Percentiles rank a stretch among this genome's conserved stretches.
These are phyloP conservation scores for Nesidiocoris tenuis DNA, from an alignment of 2,888 invertebrate species.

Conservation along the genomic window DNA sequence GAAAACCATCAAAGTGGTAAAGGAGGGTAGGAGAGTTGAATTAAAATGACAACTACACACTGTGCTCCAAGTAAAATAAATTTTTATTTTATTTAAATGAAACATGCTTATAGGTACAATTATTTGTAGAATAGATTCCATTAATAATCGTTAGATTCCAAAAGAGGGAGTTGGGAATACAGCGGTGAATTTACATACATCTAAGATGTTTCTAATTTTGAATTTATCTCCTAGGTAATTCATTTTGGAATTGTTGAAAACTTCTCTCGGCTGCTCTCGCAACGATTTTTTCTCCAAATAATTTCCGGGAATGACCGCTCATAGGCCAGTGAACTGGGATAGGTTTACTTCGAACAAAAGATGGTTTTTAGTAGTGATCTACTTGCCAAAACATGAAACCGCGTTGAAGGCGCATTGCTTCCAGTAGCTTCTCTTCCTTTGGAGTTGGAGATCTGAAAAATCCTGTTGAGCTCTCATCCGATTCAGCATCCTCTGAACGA, in stretches of 20 bases:
- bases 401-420: slow-evolving; percentile 62
- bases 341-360: neutral
- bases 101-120: slow-evolving; percentile 37
- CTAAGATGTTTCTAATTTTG: slow-evolving; percentile 14
- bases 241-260: too few relatives aligned
- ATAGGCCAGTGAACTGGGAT: neutral
- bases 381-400: slow-evolving; percentile 61
- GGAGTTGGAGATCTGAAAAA: slow-evolving; percentile 57
- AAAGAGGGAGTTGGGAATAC: neutral
- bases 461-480: slow-evolving; percentile 57
- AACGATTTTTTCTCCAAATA: too few relatives aligned
- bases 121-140: neutral
- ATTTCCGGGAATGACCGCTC: too few relatives aligned
- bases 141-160: neutral
- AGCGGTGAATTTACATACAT: slow-evolving; percentile 12
- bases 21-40: slow-evolving; percentile 19
- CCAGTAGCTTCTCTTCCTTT: slow-evolving; percentile 60
- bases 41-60: slow-evolving; percentile 40
- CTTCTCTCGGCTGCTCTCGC: too few relatives aligned
- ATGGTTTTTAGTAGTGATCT: slow-evolving; percentile 47
- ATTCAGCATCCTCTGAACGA: slow-evolving; percentile 58
- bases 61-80: slow-evolving; percentile 45
- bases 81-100: slow-evolving; percentile 38
- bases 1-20: neutral
- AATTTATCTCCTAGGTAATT: neutral